These are phyloP conservation scores for Ashinkailepas kermadecensis DNA, from an alignment of 2,888 invertebrate genomes.

Conservation along the genomic window DNA sequence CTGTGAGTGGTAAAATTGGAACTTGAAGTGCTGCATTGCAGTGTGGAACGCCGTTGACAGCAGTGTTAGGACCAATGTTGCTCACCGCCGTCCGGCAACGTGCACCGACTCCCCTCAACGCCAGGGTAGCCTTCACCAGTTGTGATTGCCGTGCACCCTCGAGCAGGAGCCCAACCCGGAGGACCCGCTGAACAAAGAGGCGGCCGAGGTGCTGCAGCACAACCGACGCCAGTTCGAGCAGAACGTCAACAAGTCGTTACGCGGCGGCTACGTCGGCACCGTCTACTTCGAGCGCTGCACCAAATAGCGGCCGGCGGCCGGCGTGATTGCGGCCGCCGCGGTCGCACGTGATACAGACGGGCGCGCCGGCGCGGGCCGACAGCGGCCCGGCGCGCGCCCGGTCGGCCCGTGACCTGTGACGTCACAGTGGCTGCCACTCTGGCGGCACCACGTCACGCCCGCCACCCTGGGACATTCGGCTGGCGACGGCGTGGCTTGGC, in stretches of 20 bases:
- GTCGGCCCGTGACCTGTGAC: background rate
- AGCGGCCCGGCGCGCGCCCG: background rate
- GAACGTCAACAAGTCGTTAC: slow-evolving; percentile 92
- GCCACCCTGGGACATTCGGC: background rate
- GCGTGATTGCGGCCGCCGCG: background rate
- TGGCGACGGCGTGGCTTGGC: background rate
- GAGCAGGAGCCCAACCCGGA: slow-evolving; percentile 94
- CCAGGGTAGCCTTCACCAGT: too few species aligned
- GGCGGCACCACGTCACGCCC: background rate
- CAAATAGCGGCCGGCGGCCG: slow-evolving; percentile 51
- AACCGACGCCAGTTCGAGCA: slow-evolving; percentile 90
- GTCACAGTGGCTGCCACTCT: background rate
- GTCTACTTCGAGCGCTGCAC: slow-evolving; percentile 93
- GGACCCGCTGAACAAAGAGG: slow-evolving; percentile 97
- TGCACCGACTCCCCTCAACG: too few species aligned
- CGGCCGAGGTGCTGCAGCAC: slow-evolving; percentile 91
- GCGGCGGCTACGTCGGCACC: slow-evolving; percentile 89
- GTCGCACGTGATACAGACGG: background rate
- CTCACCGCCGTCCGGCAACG: too few species aligned
- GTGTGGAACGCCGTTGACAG: too few species aligned
- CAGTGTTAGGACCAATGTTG: too few species aligned
- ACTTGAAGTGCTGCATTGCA: too few species aligned
- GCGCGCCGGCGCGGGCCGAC: background rate
- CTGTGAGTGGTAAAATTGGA: too few species aligned
- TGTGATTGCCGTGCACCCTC: too few species aligned